A percentile compares a stretch with the other conserved stretches of the same genome.
These are phyloP conservation scores for Bathynomus jamesi DNA, from an alignment of 1,140 invertebrate species.

Conservation along the genomic window DNA sequence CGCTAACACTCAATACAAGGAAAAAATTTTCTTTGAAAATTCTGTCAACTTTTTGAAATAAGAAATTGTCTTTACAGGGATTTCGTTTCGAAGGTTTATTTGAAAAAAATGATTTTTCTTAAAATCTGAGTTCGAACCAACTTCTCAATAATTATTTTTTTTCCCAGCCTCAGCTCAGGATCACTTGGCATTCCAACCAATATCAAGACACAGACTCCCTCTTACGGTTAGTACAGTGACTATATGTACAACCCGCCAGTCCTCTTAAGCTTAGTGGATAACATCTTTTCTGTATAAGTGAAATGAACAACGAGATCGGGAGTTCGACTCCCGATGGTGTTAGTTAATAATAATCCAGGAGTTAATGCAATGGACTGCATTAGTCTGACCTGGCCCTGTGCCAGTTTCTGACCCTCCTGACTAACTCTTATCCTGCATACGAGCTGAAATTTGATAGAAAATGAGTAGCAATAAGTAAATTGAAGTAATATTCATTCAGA, in stretches of 20 bases:
- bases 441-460: too few relatives aligned
- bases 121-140: not conserved
- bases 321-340: not conserved
- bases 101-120: not conserved
- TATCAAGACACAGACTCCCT: not conserved
- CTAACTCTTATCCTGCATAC: too few relatives aligned
- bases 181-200: not conserved
- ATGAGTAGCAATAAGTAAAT: too few relatives aligned
- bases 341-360: not conserved
- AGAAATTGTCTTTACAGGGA: not conserved
- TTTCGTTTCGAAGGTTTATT: not conserved
- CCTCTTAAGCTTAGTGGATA: not conserved
- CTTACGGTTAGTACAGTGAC: not conserved
- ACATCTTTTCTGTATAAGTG: not conserved
- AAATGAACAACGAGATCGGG: not conserved
- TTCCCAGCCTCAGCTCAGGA: not conserved
- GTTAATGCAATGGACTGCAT: too few relatives aligned
- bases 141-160: not conserved
- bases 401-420: too few relatives aligned
- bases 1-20: not conserved
- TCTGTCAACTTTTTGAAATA: not conserved
- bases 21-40: not conserved
- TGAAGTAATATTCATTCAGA: too few relatives aligned
- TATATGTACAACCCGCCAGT: not conserved
- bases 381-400: too few relatives aligned